These are phyloP conservation scores for Streptopelia turtur DNA, from an alignment of 2,797 vertebrate genomes.

Conservation along the genomic window DNA sequence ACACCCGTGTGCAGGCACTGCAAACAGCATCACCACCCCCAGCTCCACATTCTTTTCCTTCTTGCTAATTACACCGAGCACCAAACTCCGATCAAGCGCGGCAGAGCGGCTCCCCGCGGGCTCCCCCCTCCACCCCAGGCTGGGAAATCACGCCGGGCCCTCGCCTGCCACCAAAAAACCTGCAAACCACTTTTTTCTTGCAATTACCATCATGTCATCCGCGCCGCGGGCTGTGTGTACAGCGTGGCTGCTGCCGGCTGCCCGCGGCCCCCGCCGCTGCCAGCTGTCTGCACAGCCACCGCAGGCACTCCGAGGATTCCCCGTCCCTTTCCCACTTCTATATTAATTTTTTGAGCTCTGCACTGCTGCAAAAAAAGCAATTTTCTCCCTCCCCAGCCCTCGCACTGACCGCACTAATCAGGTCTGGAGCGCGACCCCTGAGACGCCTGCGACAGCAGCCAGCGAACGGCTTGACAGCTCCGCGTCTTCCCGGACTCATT, in stretches of 20 bases:
- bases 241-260: neutral
- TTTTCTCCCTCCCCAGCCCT: neutral
- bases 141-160: neutral
- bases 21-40: neutral
- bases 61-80: neutral
- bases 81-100: neutral
- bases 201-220: neutral
- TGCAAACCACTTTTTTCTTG: neutral
- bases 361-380: neutral
- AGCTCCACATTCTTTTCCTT: neutral
- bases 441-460: accelerated
- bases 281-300: neutral
- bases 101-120: neutral
- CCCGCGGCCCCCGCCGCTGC: neutral
- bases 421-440: neutral
- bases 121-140: neutral
- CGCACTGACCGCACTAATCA: neutral
- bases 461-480: neutral
- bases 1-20: accelerated
- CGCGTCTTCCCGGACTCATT: neutral
- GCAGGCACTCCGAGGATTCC: neutral
- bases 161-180: neutral
- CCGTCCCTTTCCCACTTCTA: neutral
- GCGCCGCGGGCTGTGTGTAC: neutral
- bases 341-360: neutral